Conservation (phyloP, 2,797 vertebrate genomes). For the Brachyalestes nurse region DNA sequence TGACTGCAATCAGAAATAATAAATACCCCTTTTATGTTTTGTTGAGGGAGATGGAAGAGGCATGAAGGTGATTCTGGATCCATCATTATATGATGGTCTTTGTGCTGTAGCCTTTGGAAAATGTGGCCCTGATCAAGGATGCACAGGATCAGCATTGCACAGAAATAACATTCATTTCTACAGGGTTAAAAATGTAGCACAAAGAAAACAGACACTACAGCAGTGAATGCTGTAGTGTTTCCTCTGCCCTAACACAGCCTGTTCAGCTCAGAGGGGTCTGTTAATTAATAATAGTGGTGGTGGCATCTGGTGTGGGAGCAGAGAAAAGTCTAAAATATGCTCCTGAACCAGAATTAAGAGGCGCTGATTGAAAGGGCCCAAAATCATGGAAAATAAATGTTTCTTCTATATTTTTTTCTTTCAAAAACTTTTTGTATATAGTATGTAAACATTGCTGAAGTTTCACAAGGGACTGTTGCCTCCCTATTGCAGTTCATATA, state of each 20-base stretch:
- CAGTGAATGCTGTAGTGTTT: background rate
- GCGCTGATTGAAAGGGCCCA: too few species aligned
- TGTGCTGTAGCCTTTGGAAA: background rate
- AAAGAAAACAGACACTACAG: background rate
- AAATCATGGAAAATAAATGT: too few species aligned
- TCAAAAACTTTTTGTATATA: too few species aligned
- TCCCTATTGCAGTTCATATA: too few species aligned
- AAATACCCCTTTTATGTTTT: background rate
- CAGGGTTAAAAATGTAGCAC: background rate
- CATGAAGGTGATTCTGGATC: conserved; percentile 3
- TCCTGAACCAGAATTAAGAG: background rate
- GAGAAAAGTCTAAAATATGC: background rate
- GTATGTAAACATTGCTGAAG: too few species aligned
- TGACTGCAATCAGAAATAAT: conserved; percentile 26
- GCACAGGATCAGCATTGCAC: background rate
- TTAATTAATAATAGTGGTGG: background rate
- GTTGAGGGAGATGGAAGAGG: background rate
- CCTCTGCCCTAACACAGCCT: background rate
- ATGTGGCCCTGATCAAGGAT: background rate
- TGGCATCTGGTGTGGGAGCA: background rate
- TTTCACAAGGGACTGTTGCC: too few species aligned
- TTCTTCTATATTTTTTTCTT: too few species aligned
- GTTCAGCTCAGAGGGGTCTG: background rate
- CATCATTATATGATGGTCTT: background rate
- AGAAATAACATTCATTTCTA: background rate